phyloP scores from a whole-genome alignment of 2,113 vertebrate species.

The Oophaga pumilio region DNA sequence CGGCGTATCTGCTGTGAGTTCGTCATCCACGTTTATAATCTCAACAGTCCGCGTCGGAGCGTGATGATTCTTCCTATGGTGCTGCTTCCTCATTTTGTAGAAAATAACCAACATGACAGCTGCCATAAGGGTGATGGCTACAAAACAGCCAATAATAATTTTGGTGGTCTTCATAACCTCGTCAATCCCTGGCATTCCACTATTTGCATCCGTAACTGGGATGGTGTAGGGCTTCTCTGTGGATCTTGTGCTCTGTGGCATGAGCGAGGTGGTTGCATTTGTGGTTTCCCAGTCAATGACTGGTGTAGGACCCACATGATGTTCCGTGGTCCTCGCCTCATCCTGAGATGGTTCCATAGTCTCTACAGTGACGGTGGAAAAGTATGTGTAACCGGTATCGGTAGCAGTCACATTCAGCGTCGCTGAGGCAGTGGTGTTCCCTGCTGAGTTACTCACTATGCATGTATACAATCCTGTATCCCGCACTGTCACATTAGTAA shows the following conservation, averaged over 20 bases:
- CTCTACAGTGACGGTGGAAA: constrained; percentile 97
- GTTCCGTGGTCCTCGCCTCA: constrained; percentile 88
- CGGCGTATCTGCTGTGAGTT: constrained; percentile 88
- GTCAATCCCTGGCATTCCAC: constrained; percentile 90
- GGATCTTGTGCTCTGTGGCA: constrained; percentile 85
- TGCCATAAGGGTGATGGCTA: constrained; percentile 98
- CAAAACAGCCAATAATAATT: constrained; percentile 99
- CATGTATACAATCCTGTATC: constrained; percentile 97
- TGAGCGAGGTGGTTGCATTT: constrained; percentile 87
- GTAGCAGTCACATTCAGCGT: constrained; percentile 94
- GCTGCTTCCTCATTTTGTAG: constrained; percentile 99
- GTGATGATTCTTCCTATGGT: constrained; percentile 96
- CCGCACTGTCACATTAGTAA: constrained; percentile 97
- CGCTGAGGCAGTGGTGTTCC: constrained; percentile 96
- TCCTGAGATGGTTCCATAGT: constrained; percentile 93
- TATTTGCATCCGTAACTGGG: constrained; percentile 85
- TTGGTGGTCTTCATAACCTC: constrained; percentile 99
- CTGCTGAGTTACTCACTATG: constrained; percentile 98
- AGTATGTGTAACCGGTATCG: constrained; percentile 93
- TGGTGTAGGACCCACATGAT: constrained; percentile 86
- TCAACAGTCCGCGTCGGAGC: constrained; percentile 95
- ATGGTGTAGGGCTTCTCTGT: constrained; percentile 93
- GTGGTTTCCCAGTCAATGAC: constrained; percentile 86
- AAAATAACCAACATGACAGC: constrained; percentile 99
- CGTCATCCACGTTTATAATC: constrained; percentile 98